Base-by-base conservation (phyloP, 2,797 vertebrate species). In the Karalla daura region DNA sequence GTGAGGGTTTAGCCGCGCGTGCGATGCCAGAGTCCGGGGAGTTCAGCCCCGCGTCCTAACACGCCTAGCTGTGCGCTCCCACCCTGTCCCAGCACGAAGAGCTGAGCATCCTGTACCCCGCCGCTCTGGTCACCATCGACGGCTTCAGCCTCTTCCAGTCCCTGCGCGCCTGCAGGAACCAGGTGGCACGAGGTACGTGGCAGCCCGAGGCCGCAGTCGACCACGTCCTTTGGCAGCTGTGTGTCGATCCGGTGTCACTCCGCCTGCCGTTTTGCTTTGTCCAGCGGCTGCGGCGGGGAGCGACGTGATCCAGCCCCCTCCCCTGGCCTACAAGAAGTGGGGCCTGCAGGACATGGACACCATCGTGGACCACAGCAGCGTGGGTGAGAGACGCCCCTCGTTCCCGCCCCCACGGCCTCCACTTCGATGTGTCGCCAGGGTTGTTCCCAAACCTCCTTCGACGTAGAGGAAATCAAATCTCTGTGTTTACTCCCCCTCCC, bases 141-240 rank as follows among this genome's bases (percentile, higher is more conserved):
- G 98, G 98, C 66, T 99, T 99, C 91, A 99, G 98, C 83, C 96
- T 99, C 74, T 99, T 98, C 72, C 98, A 99, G 86, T 99, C 98
- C 24, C 94, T 99, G 40, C 95, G 98, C 43, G 98, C 98, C 0
- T 99, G 98, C 91, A 95, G 97, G 84, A 99, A 99, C 91, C 98
- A 99, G 88, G 97, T 99, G 51, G 98, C 98, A 14, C 94, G 96
- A 98, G 97, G 98, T 99, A 84, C 7, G n/a, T n/a, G n/a, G n/a
- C n/a, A n/a, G n/a, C n/a, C n/a, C n/a, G n/a, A n/a, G n/a, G n/a
- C n/a, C n/a, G n/a, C n/a, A n/a, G n/a, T n/a, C n/a, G n/a, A n/a
- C n/a, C n/a, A n/a, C n/a, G n/a, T n/a, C n/a, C n/a, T n/a, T n/a
- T n/a, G n/a, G n/a, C n/a, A n/a, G n/a, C n/a, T n/a, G n/a, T n/a